Evolutionary conservation across 1,140 invertebrate genomes (phyloP).

Genomic region (Caenorhabditis brenneri): DNA sequence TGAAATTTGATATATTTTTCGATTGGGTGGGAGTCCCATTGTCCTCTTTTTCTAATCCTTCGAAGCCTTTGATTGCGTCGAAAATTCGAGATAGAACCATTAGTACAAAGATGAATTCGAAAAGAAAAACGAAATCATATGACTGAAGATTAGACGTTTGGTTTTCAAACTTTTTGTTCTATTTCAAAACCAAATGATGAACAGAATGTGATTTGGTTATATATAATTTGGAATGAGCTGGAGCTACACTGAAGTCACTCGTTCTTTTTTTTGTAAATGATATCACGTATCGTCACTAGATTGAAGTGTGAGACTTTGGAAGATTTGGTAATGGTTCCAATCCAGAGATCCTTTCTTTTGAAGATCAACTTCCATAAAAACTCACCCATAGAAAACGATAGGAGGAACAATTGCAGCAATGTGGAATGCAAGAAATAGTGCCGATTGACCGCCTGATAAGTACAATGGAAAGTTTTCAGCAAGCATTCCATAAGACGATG

Average conservation of each 20-base stretch:
- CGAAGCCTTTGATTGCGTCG: constrained; percentile 28
- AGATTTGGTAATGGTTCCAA: background rate
- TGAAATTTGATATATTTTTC: constrained; percentile 16
- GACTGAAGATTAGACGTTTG: constrained; percentile 11
- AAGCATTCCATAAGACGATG: constrained; percentile 65
- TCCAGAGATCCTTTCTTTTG: constrained; percentile 2
- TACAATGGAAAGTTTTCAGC: constrained; percentile 65
- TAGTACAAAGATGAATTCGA: background rate
- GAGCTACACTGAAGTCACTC: background rate
- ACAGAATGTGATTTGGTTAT: background rate
- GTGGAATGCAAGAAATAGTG: constrained; percentile 66
- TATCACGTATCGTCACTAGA: background rate
- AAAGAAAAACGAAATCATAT: constrained; percentile 2
- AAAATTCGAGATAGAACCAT: constrained; percentile 1
- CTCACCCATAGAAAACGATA: constrained; percentile 62
- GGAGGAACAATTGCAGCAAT: constrained; percentile 64
- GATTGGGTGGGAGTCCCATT: background rate
- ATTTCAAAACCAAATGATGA: background rate
- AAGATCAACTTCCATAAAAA: too few relatives aligned
- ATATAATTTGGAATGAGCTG: background rate
- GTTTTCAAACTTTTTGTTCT: background rate
- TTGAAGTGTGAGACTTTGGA: background rate
- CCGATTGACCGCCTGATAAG: constrained; percentile 62
- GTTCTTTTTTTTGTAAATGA: background rate
- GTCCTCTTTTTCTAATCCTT: background rate